These are phyloP conservation scores for Phaenicophaeus curvirostris DNA, from an alignment of 2,797 vertebrate genomes.

Conservation along the genomic window DNA sequence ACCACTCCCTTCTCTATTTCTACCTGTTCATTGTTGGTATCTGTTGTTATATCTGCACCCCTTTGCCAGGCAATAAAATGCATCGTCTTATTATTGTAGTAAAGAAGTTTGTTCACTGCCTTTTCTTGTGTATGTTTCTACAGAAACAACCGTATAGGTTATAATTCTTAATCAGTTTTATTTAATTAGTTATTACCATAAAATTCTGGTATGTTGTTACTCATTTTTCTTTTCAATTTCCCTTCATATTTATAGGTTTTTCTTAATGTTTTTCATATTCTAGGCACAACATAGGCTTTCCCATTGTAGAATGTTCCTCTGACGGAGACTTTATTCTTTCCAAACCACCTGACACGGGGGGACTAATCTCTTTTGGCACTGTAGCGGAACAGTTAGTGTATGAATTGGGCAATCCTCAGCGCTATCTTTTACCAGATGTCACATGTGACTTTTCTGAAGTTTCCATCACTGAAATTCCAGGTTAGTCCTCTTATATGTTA, in stretches of 20 bases:
- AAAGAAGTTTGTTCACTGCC: not conserved
- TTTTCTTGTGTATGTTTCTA: not conserved
- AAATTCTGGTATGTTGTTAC: not conserved
- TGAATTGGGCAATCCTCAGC: slow-evolving; percentile 83
- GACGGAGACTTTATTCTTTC: slow-evolving; percentile 84
- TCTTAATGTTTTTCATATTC: slow-evolving; percentile 40
- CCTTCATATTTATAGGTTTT: not conserved
- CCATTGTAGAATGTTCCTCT: slow-evolving; percentile 81
- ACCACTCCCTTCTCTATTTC: not conserved
- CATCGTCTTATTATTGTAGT: not conserved
- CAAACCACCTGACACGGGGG: slow-evolving; percentile 83
- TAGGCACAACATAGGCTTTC: slow-evolving; percentile 90
- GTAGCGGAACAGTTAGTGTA: slow-evolving; percentile 88
- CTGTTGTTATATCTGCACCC: not conserved
- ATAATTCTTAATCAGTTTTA: not conserved
- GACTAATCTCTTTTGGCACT: slow-evolving; percentile 84
- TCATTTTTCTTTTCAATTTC: not conserved
- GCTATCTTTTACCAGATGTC: slow-evolving; percentile 87
- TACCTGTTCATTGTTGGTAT: not conserved
- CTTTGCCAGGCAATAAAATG: not conserved
- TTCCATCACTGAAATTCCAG: slow-evolving; percentile 83
- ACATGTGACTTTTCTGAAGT: slow-evolving; percentile 87
- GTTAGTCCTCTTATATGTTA: slow-evolving; percentile 63
- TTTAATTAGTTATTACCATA: not conserved
- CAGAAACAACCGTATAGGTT: not conserved